Conservation (phyloP, 1,140 invertebrate genomes). For the Eriocheir sinensis region DNA sequence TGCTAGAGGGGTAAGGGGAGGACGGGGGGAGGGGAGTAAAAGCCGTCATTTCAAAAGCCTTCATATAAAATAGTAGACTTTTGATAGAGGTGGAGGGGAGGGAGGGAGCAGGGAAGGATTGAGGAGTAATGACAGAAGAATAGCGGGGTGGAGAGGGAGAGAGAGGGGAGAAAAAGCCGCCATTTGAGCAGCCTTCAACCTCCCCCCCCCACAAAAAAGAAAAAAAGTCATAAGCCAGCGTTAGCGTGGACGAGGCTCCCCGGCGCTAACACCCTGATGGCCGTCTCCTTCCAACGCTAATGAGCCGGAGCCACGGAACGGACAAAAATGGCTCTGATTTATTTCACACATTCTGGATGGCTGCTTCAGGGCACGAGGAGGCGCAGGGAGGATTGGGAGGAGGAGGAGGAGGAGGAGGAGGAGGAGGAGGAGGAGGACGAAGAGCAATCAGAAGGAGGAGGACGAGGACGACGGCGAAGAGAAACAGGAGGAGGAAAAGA, state of each 20-base stretch:
- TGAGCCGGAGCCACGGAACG: not conserved
- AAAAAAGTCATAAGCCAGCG: not conserved
- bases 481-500: too few species aligned
- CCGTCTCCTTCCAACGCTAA: slow-evolving; percentile 10
- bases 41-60: not conserved
- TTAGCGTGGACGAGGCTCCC: not conserved
- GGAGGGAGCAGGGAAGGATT: too few species aligned
- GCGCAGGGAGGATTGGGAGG: not conserved
- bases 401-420: not conserved
- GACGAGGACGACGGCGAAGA: not conserved
- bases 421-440: not conserved
- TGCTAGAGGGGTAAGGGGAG: not conserved
- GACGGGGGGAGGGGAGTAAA: not conserved
- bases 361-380: not conserved
- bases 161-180: too few species aligned
- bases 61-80: too few species aligned
- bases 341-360: slow-evolving; percentile 24
- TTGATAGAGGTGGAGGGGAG: too few species aligned
- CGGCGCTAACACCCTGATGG: not conserved
- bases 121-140: too few species aligned
- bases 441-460: not conserved
- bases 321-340: slow-evolving; percentile 17
- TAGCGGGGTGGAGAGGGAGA: too few species aligned
- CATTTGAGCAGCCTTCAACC: too few species aligned
- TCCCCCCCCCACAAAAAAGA: too few species aligned